These are phyloP conservation scores for Anthophora plumipes DNA, from an alignment of 2,888 invertebrate species.

Conservation along the genomic window DNA sequence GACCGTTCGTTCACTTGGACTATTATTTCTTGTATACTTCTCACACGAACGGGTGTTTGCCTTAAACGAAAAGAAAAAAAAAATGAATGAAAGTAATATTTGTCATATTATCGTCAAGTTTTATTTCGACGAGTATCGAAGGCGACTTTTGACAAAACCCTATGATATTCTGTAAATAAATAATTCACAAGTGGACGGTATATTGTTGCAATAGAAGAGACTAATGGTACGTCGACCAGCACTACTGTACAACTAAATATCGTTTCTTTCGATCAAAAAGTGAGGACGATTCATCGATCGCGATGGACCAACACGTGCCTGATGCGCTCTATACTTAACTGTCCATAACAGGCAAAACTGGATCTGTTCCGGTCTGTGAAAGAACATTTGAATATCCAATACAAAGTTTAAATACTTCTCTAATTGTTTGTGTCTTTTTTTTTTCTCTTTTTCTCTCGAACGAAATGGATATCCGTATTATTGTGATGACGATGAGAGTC, in stretches of 20 bases:
- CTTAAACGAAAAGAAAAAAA: not conserved
- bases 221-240: not conserved
- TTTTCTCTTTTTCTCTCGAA: not conserved
- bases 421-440: not conserved
- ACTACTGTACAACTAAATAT: not conserved
- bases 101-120: too few species aligned
- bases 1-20: not conserved
- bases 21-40: not conserved
- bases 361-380: not conserved
- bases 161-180: constrained; percentile 11
- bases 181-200: not conserved
- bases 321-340: constrained; percentile 44
- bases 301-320: constrained; percentile 62
- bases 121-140: not conserved
- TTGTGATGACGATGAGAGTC: not conserved
- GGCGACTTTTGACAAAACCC: too few species aligned
- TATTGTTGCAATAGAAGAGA: not conserved
- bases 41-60: not conserved
- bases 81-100: not conserved
- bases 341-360: constrained; percentile 13
- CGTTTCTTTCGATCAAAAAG: not conserved
- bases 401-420: not conserved
- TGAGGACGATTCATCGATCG: constrained; percentile 22
- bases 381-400: constrained; percentile 29
- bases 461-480: constrained; percentile 5